phyloP scores from a whole-genome alignment of 2,888 invertebrate species.

The Caradrina kadenii region DNA sequence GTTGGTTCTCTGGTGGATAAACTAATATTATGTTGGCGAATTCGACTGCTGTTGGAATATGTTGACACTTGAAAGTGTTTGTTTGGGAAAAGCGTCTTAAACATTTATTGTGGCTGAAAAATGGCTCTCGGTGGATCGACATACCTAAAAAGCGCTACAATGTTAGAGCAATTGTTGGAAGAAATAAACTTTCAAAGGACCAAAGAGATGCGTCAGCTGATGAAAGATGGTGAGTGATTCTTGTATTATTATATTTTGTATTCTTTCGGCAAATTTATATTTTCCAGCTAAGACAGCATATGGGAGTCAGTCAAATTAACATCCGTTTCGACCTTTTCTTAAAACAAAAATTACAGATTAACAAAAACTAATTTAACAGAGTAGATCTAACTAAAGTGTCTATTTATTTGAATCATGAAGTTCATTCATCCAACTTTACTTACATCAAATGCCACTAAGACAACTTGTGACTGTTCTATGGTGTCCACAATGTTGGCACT shows the following conservation, averaged over 20 bases:
- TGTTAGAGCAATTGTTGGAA: constrained; percentile 96
- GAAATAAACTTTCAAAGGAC: constrained; percentile 98
- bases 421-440: background rate
- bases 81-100: constrained; percentile 62
- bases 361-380: background rate
- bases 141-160: constrained; percentile 90
- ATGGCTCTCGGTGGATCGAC: constrained; percentile 86
- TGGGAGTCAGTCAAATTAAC: background rate
- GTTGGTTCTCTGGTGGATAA: constrained; percentile 57
- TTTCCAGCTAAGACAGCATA: background rate
- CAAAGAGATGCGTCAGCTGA: constrained; percentile 96
- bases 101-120: constrained; percentile 49
- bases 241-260: constrained; percentile 1
- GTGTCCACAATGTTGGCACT: background rate
- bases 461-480: no score
- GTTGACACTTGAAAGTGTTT: constrained; percentile 70
- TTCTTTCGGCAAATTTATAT: background rate
- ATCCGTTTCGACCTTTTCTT: background rate
- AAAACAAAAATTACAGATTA: background rate
- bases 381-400: background rate
- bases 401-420: no score
- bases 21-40: constrained; percentile 31
- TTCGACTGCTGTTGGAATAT: constrained; percentile 37
- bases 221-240: constrained; percentile 94
- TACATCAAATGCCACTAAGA: no score